A percentile compares a stretch with the other conserved stretches of the same genome.
Evolutionary conservation across 2,888 invertebrate species (phyloP).

Genomic region (Macaria liturata): DNA sequence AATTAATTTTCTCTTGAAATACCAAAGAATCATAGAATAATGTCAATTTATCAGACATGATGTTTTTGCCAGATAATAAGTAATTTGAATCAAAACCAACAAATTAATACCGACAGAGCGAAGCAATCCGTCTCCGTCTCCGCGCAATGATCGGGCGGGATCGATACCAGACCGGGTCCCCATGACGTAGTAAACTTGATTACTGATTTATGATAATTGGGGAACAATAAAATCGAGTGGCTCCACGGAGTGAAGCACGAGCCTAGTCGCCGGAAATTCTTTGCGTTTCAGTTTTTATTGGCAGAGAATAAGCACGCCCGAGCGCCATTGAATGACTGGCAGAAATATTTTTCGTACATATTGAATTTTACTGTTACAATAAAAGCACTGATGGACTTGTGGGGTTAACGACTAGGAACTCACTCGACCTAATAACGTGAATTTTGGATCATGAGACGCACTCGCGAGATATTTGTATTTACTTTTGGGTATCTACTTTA

Average conservation of each 20-base stretch:
- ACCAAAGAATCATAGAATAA: no score
- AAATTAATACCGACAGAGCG: no score
- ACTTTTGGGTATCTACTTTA: no score
- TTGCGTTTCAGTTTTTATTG: constrained; percentile 36
- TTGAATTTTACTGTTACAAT: constrained; percentile 18
- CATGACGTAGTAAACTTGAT: constrained; percentile 49
- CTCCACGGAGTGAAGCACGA: constrained; percentile 32
- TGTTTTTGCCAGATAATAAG: no score
- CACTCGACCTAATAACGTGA: background rate
- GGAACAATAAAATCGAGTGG: constrained; percentile 49
- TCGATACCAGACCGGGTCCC: constrained; percentile 43
- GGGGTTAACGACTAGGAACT: constrained; percentile 1
- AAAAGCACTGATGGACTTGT: constrained; percentile 6
- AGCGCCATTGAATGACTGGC: constrained; percentile 28
- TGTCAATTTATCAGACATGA: no score
- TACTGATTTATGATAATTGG: constrained; percentile 56
- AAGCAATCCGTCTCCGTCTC: constrained; percentile 26
- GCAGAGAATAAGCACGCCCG: constrained; percentile 31
- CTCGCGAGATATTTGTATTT: no score
- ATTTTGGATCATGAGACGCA: no score
- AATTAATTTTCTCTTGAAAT: no score
- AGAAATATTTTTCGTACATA: constrained; percentile 25
- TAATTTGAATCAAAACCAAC: no score
- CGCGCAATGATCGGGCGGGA: constrained; percentile 38
- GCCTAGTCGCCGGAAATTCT: constrained; percentile 33